Evolutionary conservation across 2,113 vertebrate species (phyloP).

Genomic region (Pomatostomus ruficeps): DNA sequence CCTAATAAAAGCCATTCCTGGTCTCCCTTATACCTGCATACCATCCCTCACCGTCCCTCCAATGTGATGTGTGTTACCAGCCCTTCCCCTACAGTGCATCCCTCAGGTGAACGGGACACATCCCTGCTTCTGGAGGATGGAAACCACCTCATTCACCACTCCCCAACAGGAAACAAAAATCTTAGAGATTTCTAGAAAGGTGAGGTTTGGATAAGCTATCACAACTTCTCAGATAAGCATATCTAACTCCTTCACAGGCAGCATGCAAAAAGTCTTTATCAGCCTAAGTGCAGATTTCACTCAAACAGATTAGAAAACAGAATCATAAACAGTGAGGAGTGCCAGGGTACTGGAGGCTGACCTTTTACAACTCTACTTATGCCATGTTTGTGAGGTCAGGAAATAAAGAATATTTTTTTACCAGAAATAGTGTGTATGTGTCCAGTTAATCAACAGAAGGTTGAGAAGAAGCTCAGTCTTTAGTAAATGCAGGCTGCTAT

Average conservation of each 20-base stretch:
- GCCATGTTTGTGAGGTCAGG: neutral
- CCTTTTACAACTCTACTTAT: neutral
- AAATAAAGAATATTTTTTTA: neutral
- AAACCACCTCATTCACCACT: neutral
- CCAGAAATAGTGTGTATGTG: neutral
- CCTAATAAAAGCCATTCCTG: neutral
- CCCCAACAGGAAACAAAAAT: neutral
- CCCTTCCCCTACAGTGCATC: neutral
- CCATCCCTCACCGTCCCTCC: accelerated
- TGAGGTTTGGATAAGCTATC: neutral
- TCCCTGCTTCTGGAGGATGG: neutral
- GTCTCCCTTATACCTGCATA: neutral
- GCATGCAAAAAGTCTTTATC: neutral
- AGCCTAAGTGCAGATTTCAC: neutral
- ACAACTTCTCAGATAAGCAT: neutral
- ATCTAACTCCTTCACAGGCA: neutral
- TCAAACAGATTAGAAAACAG: neutral
- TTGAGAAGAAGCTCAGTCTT: neutral
- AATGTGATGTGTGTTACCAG: neutral
- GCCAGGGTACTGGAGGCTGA: accelerated
- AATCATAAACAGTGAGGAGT: neutral
- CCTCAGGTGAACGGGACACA: neutral
- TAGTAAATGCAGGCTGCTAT: neutral
- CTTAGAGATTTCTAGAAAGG: neutral
- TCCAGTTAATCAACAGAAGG: neutral